Evolutionary conservation across 2,888 invertebrate genomes (phyloP), one percentile per base, ranked within the genome.

Genomic region (Scotopteryx bipunctaria): DNA sequence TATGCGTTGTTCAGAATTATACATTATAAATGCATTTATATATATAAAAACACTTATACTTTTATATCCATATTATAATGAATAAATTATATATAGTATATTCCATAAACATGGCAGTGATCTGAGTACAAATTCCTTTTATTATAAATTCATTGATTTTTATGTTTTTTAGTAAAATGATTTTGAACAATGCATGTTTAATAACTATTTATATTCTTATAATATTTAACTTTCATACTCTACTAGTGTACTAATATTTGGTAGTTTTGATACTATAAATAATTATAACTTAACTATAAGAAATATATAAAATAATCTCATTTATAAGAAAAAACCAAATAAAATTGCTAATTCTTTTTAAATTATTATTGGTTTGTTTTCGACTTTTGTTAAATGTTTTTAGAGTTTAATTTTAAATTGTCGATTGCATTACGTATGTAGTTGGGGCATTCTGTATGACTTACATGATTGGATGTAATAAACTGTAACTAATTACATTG

Each of bases 201-300:
- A 44, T 40, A 40, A 43, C 27, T 46, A 48, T 37, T 59, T 61
- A 46, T 62, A 48, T 53, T 51, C 8, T 35, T 46, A 38, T 60
- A 57, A 54, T 59, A 41, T 27, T 23, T 50, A 47, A 51, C 54
- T 48, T 36, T 59, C 51, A 57, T 59, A 66, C 55, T 65, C 44
- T 43, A 27, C 27, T 48, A 36, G 42, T 60, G 57, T 46, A 57
- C 42, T 54, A 52, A 52, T 55, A 9, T n/a, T 57, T 35, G 33
- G 37, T 63, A 65, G 55, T 69, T 71, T 70, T 71, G 58, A 72
- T 69, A 73, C 61, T 57, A 60, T 64, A 46, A 57, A 59, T 49
- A 36, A 50, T 35, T 44, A 31, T 46, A 51, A 55, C 33, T 27
- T 57, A 63, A 51, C 29, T 29, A 2, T 55, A 55, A 49, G 47